A percentile compares a stretch with the other conserved stretches of the same genome.
These are phyloP conservation scores for Penaeus chinensis DNA, from an alignment of 1,140 invertebrate genomes.

Conservation along the genomic window DNA sequence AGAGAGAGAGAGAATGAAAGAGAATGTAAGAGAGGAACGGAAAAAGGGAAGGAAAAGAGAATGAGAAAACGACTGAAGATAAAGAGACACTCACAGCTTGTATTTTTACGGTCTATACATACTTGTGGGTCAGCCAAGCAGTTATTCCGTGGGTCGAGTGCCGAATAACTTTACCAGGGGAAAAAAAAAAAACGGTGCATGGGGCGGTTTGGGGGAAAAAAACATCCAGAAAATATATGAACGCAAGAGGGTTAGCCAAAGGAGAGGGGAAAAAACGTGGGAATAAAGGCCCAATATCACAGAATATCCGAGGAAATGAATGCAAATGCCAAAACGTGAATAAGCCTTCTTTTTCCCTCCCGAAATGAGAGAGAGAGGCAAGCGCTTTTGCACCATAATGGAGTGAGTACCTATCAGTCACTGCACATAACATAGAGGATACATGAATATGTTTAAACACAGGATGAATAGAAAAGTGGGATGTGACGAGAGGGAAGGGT, in stretches of 20 bases:
- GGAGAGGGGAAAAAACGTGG: not conserved
- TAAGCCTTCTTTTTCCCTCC: too few relatives aligned
- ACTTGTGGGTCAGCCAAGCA: too few relatives aligned
- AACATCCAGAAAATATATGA: not conserved
- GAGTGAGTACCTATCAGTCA: not conserved
- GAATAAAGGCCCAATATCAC: not conserved
- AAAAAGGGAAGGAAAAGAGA: constrained; percentile 14
- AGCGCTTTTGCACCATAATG: not conserved
- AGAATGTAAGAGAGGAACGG: not conserved
- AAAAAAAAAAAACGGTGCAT: not conserved
- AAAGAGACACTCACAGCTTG: not conserved
- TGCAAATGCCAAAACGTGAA: too few relatives aligned
- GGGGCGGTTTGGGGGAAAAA: not conserved
- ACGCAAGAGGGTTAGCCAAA: not conserved
- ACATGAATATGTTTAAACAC: too few relatives aligned
- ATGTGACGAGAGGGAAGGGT: too few relatives aligned
- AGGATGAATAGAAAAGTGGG: too few relatives aligned
- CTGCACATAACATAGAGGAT: not conserved
- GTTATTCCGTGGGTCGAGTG: too few relatives aligned
- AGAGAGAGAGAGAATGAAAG: not conserved
- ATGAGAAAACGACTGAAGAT: not conserved
- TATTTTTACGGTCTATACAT: too few relatives aligned
- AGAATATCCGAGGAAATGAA: too few relatives aligned
- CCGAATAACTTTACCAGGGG: not conserved
- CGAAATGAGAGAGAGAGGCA: constrained; percentile 6